Base-by-base conservation (phyloP, 1,140 invertebrate species). In the Diachasma alloeum region DNA sequence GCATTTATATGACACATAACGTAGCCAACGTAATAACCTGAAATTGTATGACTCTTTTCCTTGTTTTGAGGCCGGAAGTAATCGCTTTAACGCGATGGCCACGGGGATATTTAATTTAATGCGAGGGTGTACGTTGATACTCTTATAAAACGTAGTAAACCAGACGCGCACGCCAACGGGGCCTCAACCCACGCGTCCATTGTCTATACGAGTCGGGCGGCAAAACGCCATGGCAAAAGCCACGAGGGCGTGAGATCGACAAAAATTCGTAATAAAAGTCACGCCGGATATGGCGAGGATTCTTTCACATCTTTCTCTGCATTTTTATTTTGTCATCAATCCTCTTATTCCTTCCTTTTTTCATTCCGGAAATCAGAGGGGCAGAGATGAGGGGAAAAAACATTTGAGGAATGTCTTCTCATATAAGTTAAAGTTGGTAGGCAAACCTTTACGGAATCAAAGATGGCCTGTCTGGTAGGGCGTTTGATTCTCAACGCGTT, bases 51-150 rank as follows among this genome's bases (percentile, higher is more conserved):
- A 63, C 22, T 17, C 24, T 74, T 39, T 48, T 70, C 19, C 26
- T 46, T 66, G 36, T 31, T 48, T 72, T 37, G 31, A 78, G 76
- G 81, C 81, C 83, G 86, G 86, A 87, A 87, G 85, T 87, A 86
- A 86, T 87, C 83, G 84, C 84, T 87, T 87, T 84, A 82, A 82
- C 82, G 83, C 83, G 80, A 83, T 83, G 82, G 81, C 81, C 82
- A 78, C 83, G 81, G 69, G 74, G 75, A 76, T 76, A 76, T 76
- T 76, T 76, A 76, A 76, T 76, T 76, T 76, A 76, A 76, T 76
- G 68, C 69, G 75, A 76, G 75, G 75, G 75, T 76, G 56, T 76
- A 59, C 36, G 31, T 26, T 31, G n/a, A n/a, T 75, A 82, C 78
- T 79, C 79, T 77, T 79, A 79, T 81, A 81, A 53, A 72, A 79